Evolutionary conservation across 2,113 vertebrate species (phyloP).

Genomic region (Probosciger aterrimus): DNA sequence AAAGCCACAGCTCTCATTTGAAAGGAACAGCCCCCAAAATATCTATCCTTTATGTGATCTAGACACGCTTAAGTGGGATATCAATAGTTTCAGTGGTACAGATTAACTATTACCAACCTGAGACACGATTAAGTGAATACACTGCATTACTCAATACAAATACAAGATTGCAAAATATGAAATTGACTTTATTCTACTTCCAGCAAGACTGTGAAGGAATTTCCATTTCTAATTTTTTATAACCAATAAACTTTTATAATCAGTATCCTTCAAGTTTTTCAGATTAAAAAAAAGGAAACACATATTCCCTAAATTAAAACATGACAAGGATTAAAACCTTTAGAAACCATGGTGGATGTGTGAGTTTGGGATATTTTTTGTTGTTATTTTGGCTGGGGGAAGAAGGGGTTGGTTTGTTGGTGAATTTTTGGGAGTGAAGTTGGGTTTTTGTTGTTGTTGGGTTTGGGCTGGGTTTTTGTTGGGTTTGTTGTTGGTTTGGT

Average conservation of each 20-base stretch:
- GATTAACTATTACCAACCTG: not conserved
- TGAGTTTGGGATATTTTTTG: not conserved
- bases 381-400: not conserved
- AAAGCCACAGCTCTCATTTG: not conserved
- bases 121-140: not conserved
- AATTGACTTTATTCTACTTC: not conserved
- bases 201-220: not conserved
- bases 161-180: slow-evolving; percentile 11
- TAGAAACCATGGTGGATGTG: not conserved
- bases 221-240: not conserved
- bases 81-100: not conserved
- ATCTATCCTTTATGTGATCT: not conserved
- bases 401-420: not conserved
- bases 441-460: not conserved
- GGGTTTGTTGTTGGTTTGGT: not conserved
- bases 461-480: not conserved
- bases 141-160: slow-evolving; percentile 19
- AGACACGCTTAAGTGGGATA: not conserved
- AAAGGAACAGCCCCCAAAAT: not conserved
- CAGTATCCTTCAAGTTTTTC: not conserved
- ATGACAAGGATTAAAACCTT: not conserved
- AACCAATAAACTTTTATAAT: not conserved
- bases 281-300: not conserved
- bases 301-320: not conserved
- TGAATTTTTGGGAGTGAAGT: not conserved